phyloP scores from a whole-genome alignment of 2,113 vertebrate genomes.

The Euleptes europaea region DNA sequence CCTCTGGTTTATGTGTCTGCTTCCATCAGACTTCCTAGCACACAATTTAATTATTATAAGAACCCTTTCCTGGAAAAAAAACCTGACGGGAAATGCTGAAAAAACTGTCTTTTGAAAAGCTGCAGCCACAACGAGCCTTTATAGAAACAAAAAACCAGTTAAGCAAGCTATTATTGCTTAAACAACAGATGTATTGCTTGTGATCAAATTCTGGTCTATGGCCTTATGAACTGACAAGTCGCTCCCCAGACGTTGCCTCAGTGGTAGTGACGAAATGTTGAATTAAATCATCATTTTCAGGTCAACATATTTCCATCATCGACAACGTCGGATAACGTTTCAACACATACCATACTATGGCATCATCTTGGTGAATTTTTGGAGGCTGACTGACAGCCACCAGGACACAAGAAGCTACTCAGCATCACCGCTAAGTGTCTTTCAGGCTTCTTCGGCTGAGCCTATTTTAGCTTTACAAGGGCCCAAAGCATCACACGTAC shows the following conservation, averaged over 20 bases:
- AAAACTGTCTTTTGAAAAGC: not conserved
- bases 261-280: conserved; percentile 70
- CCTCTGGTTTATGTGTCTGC: not conserved
- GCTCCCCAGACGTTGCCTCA: conserved; percentile 60
- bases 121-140: not conserved
- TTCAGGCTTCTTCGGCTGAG: no score
- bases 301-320: conserved; percentile 61
- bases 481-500: no score
- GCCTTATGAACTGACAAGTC: not conserved
- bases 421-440: no score
- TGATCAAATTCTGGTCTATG: not conserved
- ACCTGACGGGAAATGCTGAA: not conserved
- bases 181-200: conserved; percentile 2
- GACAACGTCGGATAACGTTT: conserved; percentile 39
- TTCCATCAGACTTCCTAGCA: not conserved
- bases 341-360: no score
- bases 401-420: no score
- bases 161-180: not conserved
- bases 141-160: not conserved
- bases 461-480: no score
- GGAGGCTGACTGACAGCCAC: conserved; percentile 36
- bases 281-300: conserved; percentile 67
- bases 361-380: not conserved
- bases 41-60: not conserved
- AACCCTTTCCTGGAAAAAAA: not conserved